Evolutionary conservation across 1,140 invertebrate species (phyloP).

Genomic region (Acromyrmex echinatior): DNA sequence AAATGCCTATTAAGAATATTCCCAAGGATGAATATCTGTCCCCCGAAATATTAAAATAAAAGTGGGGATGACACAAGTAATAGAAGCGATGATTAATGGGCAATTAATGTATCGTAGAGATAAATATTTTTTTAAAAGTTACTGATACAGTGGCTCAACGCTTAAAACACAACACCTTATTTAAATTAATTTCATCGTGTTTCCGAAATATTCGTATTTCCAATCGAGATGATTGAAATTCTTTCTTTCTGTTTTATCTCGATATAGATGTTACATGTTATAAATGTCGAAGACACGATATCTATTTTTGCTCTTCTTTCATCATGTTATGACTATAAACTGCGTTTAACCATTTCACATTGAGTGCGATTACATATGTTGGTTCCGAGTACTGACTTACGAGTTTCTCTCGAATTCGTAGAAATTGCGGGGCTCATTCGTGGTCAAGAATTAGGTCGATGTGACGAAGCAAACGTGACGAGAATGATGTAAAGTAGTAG

Average conservation of each 20-base stretch:
- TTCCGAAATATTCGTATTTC: neutral
- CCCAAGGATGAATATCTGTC: slow-evolving; percentile 48
- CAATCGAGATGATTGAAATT: neutral
- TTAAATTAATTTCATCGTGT: neutral
- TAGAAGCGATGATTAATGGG: neutral
- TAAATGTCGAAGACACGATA: neutral
- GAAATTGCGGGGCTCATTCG: slow-evolving; percentile 36
- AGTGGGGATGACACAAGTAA: too few relatives aligned
- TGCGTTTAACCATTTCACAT: neutral
- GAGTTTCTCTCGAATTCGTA: slow-evolving; percentile 46
- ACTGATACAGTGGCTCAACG: neutral
- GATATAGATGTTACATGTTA: neutral
- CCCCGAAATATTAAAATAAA: slow-evolving; percentile 39
- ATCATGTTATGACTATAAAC: neutral
- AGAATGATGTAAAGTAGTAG: slow-evolving; percentile 43
- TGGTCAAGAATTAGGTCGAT: slow-evolving; percentile 37
- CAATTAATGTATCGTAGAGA: slow-evolving; percentile 49
- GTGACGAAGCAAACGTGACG: slow-evolving; percentile 42
- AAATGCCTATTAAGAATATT: slow-evolving; percentile 60
- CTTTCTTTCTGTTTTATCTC: neutral
- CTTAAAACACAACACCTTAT: neutral
- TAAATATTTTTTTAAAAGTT: neutral
- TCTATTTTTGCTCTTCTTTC: neutral
- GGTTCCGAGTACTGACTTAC: neutral
- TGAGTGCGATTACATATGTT: slow-evolving; percentile 19